Conservation (phyloP, 2,797 vertebrate species). For the Hypotaenidia philippensis region DNA sequence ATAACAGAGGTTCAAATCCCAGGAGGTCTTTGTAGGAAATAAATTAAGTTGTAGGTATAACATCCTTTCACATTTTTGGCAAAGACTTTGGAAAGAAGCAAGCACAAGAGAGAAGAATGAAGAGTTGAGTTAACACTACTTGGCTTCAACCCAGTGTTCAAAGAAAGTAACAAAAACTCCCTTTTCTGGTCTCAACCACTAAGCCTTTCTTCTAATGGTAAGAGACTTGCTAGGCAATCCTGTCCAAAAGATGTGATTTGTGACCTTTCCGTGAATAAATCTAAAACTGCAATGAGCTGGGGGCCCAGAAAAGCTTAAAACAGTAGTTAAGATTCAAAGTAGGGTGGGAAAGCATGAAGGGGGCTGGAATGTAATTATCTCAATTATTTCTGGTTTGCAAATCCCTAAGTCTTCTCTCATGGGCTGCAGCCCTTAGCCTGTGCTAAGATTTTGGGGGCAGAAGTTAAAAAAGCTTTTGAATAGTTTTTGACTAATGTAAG, state of each 20-base stretch:
- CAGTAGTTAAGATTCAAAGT: constrained; percentile 1
- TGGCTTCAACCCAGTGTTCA: constrained; percentile 17
- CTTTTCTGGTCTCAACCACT: constrained; percentile 36
- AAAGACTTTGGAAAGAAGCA: constrained; percentile 49
- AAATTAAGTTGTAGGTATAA: constrained; percentile 67
- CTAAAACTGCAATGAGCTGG: neutral
- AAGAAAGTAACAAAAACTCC: constrained; percentile 44
- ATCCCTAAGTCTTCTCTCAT: neutral
- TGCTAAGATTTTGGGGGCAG: neutral
- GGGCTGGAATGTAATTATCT: constrained; percentile 1
- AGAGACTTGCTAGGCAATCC: neutral
- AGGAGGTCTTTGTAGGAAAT: constrained; percentile 36
- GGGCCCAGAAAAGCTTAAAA: constrained; percentile 2
- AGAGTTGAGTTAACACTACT: constrained; percentile 25
- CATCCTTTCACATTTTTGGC: constrained; percentile 60
- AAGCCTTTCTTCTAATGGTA: constrained; percentile 5
- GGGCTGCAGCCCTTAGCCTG: neutral
- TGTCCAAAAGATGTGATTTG: constrained; percentile 26
- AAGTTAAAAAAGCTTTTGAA: neutral
- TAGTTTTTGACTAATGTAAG: neutral
- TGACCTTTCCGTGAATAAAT: neutral
- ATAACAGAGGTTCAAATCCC: constrained; percentile 27
- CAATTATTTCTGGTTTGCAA: constrained; percentile 33
- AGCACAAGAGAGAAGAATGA: constrained; percentile 36
- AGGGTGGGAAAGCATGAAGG: constrained; percentile 3